Evolutionary conservation across 2,888 invertebrate genomes (phyloP), one percentile per base, ranked within the genome.

Genomic region (Odontocerum albicorne): DNA sequence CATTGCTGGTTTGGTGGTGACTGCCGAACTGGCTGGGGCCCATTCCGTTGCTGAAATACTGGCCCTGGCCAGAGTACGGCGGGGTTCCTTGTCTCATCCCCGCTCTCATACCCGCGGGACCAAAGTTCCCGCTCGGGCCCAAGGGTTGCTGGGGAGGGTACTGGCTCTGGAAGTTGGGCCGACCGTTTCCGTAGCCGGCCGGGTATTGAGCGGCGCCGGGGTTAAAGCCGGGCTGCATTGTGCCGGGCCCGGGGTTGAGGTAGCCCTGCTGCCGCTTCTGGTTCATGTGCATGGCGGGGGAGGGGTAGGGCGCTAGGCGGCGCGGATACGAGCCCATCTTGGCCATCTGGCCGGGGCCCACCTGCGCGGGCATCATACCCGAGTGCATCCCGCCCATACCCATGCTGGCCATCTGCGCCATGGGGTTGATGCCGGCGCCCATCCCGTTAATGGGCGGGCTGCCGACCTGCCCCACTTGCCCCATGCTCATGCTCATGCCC

Each of bases 241-340:
- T 71, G 39, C 68, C 71, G 68, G 67, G 77, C 56, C 62, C 72
- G 63, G 65, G 63, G 46, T 62, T 66, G 45, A 64, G 77, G 74
- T 64, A 70, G 75, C 70, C 72, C 61, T 82, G 84, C 57, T 81
- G 79, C 66, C 90, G 81, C 65, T 92, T 88, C 67, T 90, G 90
- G 52, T 85, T 83, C 85, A 90, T 88, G 70, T 92, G 88, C 87
- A 91, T 89, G 55, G 87, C 86, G 10, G 92, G 90, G 56, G 85
- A 86, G 16, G 93, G 92, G 72, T 94, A 94, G 1, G 94, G 93
- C 43, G 90, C 82, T 74, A 91, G 83, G 66, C 93, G 82, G 66
- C 92, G 80, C 62, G 89, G 89, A 66, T 90, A 89, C 62, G 75
- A 74, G 22, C 82, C 82, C 85, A 90, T 88, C 68, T 84, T 84